Evolutionary conservation across 2,113 vertebrate genomes (phyloP), one percentile per base, ranked within the genome.

Genomic region (Poecile atricapillus): DNA sequence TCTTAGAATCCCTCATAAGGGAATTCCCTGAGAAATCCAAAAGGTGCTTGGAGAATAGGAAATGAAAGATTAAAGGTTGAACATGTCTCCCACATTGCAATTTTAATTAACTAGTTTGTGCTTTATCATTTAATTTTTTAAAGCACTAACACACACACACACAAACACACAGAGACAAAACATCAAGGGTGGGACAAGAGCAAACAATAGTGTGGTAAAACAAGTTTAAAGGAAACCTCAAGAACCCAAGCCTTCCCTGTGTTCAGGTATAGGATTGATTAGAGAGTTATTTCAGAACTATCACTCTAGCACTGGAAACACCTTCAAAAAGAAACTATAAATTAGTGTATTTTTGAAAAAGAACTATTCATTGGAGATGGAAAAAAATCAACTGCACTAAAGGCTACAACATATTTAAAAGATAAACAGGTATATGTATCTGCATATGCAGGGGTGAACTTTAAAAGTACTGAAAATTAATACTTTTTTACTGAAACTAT

Each of bases 21-120:
- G 35, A 94, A 49, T 49, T 82, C 33, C 52, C 73, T 49, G 44
- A 91, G 65, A 95, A 87, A 89, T 62, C 9, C 60, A 69, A 84
- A 96, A 71, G n/a, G 28, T 79, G 41, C 49, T 94, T 73, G 7
- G 58, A 94, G 89, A 94, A 84, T 12, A 87, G 24, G 25, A 93
- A 90, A 87, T 59, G 14, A 92, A 92, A 94, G 59, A 94, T 91
- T 91, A 95, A 84, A 91, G 53, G 53, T 18, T 77, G 64, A 87
- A 75, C n/a, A 5, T 16, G 46, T 55, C 44, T 71, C 30, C 52
- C 56, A 81, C 56, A 60, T 4, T 28, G 52, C 39, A 78, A 68
- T 89, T 87, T 83, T 90, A 86, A 94, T 89, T 71, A 94, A 5
- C 22, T 64, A 68, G 21, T 52, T 79, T 83, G 52, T 37, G 22